These are phyloP conservation scores for Tholera decimalis DNA, from an alignment of 2,888 invertebrate species.

Conservation along the genomic window DNA sequence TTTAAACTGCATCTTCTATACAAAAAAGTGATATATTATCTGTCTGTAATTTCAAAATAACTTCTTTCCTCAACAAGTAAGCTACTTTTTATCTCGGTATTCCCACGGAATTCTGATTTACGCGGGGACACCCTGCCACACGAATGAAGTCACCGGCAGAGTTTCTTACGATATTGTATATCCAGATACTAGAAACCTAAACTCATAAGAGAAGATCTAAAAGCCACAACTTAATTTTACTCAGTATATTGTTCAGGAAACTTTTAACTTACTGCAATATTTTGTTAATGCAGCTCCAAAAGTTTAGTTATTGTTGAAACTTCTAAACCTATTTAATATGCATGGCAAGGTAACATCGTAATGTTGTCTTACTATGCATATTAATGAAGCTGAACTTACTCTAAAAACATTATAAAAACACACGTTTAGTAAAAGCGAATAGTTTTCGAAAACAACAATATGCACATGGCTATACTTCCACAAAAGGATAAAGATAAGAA, in stretches of 20 bases:
- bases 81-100: no score
- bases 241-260: background rate
- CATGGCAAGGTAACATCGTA: conserved; percentile 30
- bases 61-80: no score
- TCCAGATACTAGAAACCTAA: background rate
- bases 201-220: background rate
- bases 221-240: background rate
- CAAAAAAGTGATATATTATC: no score
- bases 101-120: no score
- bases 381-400: conserved; percentile 31
- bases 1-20: no score
- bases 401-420: conserved; percentile 22
- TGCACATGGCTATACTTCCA: no score
- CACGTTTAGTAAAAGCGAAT: conserved; percentile 8
- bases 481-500: no score
- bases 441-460: no score
- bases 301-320: conserved; percentile 34
- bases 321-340: conserved; percentile 41
- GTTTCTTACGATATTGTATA: no score
- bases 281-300: conserved; percentile 27
- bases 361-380: conserved; percentile 51
- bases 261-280: conserved; percentile 24
- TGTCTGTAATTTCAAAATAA: no score
- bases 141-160: no score
- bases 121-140: no score